Conservation (phyloP, 2,797 vertebrate species). For the Ceyx erithaca region DNA sequence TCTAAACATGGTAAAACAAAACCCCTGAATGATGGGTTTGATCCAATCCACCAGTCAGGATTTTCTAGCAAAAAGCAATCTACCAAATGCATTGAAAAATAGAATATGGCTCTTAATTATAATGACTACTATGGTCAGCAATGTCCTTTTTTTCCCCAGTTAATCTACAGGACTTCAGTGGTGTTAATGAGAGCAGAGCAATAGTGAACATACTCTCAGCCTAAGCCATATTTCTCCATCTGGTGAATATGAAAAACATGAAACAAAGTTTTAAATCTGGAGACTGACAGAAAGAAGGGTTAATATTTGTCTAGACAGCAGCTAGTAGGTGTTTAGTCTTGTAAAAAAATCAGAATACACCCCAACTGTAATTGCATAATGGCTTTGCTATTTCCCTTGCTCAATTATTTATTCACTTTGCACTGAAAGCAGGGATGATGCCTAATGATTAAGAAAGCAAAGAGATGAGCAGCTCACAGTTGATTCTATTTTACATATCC, state of each 20-base stretch:
- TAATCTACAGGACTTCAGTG: not conserved
- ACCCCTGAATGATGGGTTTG: not conserved
- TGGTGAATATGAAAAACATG: not conserved
- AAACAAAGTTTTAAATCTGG: not conserved
- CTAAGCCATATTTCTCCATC: not conserved
- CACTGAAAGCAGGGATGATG: conserved; percentile 5
- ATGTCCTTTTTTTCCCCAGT: not conserved
- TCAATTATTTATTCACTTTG: conserved; percentile 35
- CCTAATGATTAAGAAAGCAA: conserved; percentile 32
- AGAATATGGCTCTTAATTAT: fast-evolving
- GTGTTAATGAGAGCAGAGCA: not conserved
- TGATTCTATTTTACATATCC: conserved; percentile 40
- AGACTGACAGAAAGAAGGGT: not conserved
- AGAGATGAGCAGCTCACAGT: not conserved
- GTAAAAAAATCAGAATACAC: not conserved
- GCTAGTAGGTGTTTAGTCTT: not conserved
- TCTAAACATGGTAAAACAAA: not conserved
- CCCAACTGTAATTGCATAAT: conserved; percentile 12
- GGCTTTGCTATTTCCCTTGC: conserved; percentile 8
- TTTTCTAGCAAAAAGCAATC: not conserved
- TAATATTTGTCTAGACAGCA: not conserved
- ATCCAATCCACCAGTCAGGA: not conserved
- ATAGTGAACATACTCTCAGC: not conserved
- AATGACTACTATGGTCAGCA: not conserved
- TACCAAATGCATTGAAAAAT: not conserved